Conservation (phyloP, 2,888 invertebrate species). For the Scaptomyza reducta region DNA sequence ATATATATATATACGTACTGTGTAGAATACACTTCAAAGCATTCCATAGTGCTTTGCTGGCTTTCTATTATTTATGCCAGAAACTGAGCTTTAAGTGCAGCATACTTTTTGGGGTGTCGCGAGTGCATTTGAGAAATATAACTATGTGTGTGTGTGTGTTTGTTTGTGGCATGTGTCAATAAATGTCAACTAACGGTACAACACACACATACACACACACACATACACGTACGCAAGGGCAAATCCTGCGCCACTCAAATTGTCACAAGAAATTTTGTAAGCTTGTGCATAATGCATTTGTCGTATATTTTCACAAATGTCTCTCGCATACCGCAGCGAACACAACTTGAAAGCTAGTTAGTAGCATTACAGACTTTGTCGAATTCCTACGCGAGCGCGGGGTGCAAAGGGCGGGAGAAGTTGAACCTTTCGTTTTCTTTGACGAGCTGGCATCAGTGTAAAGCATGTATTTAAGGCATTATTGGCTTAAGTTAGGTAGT, state of each 20-base stretch:
- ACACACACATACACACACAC: not conserved
- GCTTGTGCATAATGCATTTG: constrained; percentile 31
- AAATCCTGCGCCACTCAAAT: constrained; percentile 58
- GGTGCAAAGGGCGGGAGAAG: constrained; percentile 4
- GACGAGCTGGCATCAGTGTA: constrained; percentile 12
- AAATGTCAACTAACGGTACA: constrained; percentile 25
- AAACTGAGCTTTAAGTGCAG: constrained; percentile 45
- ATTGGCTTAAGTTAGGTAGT: constrained; percentile 55
- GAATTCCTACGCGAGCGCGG: too few species aligned
- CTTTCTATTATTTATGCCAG: constrained; percentile 35
- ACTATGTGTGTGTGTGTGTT: constrained; percentile 5
- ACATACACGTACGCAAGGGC: constrained; percentile 12
- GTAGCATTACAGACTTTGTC: not conserved
- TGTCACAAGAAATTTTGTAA: constrained; percentile 52
- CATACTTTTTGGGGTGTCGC: constrained; percentile 41
- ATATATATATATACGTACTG: constrained; percentile 10
- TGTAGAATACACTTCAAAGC: constrained; percentile 15
- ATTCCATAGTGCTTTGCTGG: not conserved
- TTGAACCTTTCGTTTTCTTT: constrained; percentile 4
- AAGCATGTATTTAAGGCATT: constrained; percentile 10
- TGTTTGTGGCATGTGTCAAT: constrained; percentile 54
- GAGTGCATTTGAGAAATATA: constrained; percentile 38
- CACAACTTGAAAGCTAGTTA: constrained; percentile 1
- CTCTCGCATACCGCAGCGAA: not conserved
- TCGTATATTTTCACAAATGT: constrained; percentile 17